These are phyloP conservation scores for Druceiella hillmani DNA, from an alignment of 2,888 invertebrate species.

Conservation along the genomic window DNA sequence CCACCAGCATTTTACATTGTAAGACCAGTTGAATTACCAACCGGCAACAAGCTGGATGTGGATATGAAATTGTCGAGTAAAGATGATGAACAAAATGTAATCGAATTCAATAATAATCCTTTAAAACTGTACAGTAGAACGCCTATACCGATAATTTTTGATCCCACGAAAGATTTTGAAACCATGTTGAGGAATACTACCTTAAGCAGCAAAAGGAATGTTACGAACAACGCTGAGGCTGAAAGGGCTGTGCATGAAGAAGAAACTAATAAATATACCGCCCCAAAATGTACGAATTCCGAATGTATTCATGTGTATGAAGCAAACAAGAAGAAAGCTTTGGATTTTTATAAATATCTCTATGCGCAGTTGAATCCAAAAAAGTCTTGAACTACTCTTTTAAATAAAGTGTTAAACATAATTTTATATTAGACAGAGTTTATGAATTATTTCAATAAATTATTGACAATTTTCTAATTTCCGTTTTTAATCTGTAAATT, in stretches of 20 bases:
- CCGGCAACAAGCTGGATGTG: too few relatives aligned
- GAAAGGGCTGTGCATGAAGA: constrained; percentile 35
- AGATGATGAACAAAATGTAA: too few relatives aligned
- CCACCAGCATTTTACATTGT: constrained; percentile 45
- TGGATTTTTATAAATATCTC: constrained; percentile 48
- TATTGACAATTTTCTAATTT: too few relatives aligned
- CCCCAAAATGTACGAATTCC: constrained; percentile 36
- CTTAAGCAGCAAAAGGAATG: constrained; percentile 28
- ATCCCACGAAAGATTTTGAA: constrained; percentile 43
- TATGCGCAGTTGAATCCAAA: constrained; percentile 36
- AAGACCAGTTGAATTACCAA: constrained; percentile 36
- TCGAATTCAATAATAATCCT: constrained; percentile 35
- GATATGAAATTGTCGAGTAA: too few relatives aligned
- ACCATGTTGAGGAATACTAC: constrained; percentile 39
- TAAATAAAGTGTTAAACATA: too few relatives aligned
- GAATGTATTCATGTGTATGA: too few relatives aligned
- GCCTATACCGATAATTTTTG: constrained; percentile 42
- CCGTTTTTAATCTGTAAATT: too few relatives aligned
- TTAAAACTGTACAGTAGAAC: constrained; percentile 43
- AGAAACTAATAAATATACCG: constrained; percentile 33
- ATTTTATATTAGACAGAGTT: too few relatives aligned
- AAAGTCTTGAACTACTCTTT: constrained; percentile 8
- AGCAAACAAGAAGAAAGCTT: constrained; percentile 42
- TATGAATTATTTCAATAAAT: too few relatives aligned
- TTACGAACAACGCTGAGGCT: too few relatives aligned